Base-by-base conservation (phyloP, 2,888 invertebrate species). In the Ennomos erosarius region DNA sequence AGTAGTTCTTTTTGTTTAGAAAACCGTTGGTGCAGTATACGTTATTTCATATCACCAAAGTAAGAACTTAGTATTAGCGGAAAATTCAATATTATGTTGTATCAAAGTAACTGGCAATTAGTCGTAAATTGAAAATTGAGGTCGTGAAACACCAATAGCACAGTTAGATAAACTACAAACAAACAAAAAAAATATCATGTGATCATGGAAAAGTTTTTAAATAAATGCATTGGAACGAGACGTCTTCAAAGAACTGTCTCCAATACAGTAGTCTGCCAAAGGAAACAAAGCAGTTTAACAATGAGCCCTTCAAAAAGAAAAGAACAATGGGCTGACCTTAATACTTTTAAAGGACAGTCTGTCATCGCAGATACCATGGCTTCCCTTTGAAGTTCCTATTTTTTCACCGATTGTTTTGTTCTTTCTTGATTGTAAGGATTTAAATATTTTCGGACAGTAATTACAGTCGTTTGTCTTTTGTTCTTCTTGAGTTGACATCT, bases 291-390 rank as follows among this genome's bases (percentile, higher is more conserved):
- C 53, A 48, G 53, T 64, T 52, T 42, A 47, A 58, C 49, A 61
- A 60, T 59, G 47, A 55, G 55, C 62, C 50, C 44, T 51, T 55
- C 56, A 46, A 57, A 60, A 55, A 51, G 55, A 55, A 58, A 55
- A 55, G 55, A 55, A 60, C 55, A 55, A 60, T 55, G 11, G 55
- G 11, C 10, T 55, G 50, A 43, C 59, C 55, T 47, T 50, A 53
- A 53, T 53, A 48, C 53, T 44, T 54, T 51, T 40, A 47, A 55
- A 55, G 64, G 58, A 58, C 54, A 51, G 51, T 53, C 59, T 60
- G 59, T 55, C 59, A 43, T 50, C 40, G 37, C 45, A 59, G 50
- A 59, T 59, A 60, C 44, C 61, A 49, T 49, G 55, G 44, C 40
- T 10, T 43, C 38, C 10, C 51, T 57, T 59, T 59, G 58, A 59